Conservation (phyloP, 1,140 invertebrate species). For the Ceratosolen solmsi region DNA sequence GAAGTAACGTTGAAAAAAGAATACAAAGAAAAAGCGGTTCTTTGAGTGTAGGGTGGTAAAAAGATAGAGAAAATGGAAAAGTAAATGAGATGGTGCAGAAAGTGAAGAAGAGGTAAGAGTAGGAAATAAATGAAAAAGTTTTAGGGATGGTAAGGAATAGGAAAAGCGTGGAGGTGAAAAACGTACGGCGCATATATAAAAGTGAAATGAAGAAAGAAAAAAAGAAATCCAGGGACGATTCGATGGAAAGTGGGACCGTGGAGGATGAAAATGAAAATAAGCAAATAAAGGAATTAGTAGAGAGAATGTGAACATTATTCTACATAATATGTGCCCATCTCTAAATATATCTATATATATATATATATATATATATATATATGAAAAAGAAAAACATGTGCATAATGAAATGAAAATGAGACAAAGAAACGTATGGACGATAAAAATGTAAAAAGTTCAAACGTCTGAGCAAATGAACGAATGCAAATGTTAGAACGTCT, state of each 20-base stretch:
- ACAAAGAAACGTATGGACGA: too few species aligned
- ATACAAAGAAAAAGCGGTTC: neutral
- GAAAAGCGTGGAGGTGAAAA: too few species aligned
- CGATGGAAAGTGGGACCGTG: conserved; percentile 45
- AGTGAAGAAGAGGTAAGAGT: neutral
- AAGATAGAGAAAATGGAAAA: conserved; percentile 49
- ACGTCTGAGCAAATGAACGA: too few species aligned
- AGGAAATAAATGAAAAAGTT: conserved; percentile 49
- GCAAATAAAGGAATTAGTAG: conserved; percentile 32
- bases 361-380: too few species aligned
- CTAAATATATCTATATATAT: too few species aligned
- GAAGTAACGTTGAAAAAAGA: neutral
- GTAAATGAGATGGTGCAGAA: conserved; percentile 46
- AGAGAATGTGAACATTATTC: neutral
- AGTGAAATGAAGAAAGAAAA: neutral
- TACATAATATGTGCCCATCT: too few species aligned
- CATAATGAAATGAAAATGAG: too few species aligned
- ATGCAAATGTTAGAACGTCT: too few species aligned
- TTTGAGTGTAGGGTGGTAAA: conserved; percentile 8
- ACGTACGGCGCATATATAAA: too few species aligned
- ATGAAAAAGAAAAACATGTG: neutral
- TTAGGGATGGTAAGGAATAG: too few species aligned
- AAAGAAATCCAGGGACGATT: conserved; percentile 14
- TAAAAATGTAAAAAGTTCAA: too few species aligned
- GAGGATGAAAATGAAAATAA: conserved; percentile 48